Percentiles rank a stretch among this genome's conserved stretches.
phyloP scores from a whole-genome alignment of 1,140 invertebrate genomes.

The Glomeris maerens region DNA sequence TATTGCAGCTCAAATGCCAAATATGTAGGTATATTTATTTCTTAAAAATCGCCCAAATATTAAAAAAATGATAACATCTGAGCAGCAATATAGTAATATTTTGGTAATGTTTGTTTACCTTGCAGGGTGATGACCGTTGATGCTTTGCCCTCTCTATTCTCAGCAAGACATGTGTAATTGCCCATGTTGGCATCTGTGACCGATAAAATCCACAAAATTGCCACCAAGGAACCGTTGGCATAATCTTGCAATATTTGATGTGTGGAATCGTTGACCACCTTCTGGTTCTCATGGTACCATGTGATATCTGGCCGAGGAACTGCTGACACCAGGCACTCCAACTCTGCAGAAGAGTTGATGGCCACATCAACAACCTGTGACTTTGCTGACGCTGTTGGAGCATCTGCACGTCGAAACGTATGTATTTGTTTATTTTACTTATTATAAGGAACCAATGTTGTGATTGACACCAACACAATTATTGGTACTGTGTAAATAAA shows the following conservation, averaged over 20 bases:
- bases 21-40: neutral
- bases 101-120: neutral
- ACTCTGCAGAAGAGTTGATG: slow-evolving; percentile 2
- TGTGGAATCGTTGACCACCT: neutral
- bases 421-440: too few relatives aligned
- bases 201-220: neutral
- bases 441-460: too few relatives aligned
- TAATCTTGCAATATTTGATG: slow-evolving; percentile 1
- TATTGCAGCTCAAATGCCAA: neutral
- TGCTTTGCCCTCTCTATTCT: neutral
- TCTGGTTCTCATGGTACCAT: slow-evolving; percentile 11
- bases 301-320: slow-evolving; percentile 7
- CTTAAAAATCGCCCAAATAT: neutral
- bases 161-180: neutral
- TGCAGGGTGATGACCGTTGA: neutral
- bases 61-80: neutral
- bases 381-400: neutral
- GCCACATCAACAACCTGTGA: neutral
- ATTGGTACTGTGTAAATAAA: too few relatives aligned
- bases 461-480: too few relatives aligned
- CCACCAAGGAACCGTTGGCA: neutral
- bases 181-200: neutral
- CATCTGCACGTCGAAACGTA: too few relatives aligned
- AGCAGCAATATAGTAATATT: neutral
- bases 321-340: slow-evolving; percentile 12